A percentile compares a stretch with the other conserved stretches of the same genome.
Evolutionary conservation across 2,888 invertebrate genomes (phyloP).

Genomic region (Bellardia pandia): DNA sequence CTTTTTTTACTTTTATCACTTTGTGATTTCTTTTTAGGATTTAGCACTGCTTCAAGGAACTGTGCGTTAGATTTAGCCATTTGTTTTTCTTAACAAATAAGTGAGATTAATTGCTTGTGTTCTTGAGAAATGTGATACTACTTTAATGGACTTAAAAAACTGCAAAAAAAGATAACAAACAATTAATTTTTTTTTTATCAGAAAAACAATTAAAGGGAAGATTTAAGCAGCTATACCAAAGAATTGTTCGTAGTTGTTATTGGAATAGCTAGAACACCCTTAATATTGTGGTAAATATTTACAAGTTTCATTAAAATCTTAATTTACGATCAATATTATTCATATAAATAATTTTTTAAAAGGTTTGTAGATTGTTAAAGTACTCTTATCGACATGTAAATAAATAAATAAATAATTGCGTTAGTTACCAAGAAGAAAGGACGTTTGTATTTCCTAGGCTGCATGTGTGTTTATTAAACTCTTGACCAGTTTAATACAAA

Average conservation of each 20-base stretch:
- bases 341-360: not conserved
- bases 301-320: not conserved
- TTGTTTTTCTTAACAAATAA: constrained; percentile 19
- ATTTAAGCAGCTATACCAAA: not conserved
- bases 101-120: constrained; percentile 23
- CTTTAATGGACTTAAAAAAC: constrained; percentile 26
- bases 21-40: constrained; percentile 22
- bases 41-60: not conserved
- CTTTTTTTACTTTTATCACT: constrained; percentile 10
- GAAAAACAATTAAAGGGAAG: not conserved
- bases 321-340: not conserved
- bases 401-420: too few species aligned
- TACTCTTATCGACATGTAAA: too few species aligned
- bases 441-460: too few species aligned
- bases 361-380: not conserved
- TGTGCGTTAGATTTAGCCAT: constrained; percentile 19
- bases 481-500: not conserved
- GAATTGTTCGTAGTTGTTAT: not conserved
- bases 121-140: constrained; percentile 1
- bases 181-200: not conserved
- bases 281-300: not conserved
- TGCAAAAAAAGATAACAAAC: not conserved
- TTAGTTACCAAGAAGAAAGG: too few species aligned
- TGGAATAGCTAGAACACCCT: not conserved
- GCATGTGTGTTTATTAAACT: not conserved